Evolutionary conservation across 2,797 vertebrate species (phyloP), one percentile per base, ranked within the genome.

Genomic region (Xenentodon cancila): DNA sequence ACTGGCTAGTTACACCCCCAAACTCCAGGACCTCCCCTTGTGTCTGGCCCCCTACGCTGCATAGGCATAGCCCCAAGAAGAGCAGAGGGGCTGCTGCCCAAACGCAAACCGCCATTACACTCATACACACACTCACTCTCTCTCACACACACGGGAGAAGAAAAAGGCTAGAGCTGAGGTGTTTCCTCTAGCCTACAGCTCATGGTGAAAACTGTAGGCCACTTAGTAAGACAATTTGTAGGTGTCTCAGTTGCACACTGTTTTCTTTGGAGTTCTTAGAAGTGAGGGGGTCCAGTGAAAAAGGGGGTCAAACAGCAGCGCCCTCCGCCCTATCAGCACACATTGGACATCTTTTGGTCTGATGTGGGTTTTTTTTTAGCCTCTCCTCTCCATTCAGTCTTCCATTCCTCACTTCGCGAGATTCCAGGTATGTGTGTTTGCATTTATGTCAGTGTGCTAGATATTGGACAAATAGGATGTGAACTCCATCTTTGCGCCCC

Each of bases 1-100:
- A 99, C 79, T 99, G 97, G 80, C 96, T 97, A 87, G 97, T 96
- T 0, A 97, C 95, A 0, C 97, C 97, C 0, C 96, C 96, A 81
- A 98, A 99, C 91, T 99, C 97, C 87, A 99, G 81, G 58, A 91
- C 86, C 75, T 92, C 91, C 16, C 89, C 89, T 65, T 90, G 87
- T 74, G 90, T 89, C 5, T 91, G 89, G 73, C 91, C 85, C 77
- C 91, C 91, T 64, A 88, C 88, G 16, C 87, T 92, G 78, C 91
- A 92, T 47, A 92, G 89, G 87, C 91, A 91, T 71, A 92, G 85
- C 70, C 91, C 90, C 77, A 92, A 62, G 81, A 91, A 92, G 68
- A 92, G 86, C 76, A 91, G 80, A 53, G 90, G 90, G 90, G 90
- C 90, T 60, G 86, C 90, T 52, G 84, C 91, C 91, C 91, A 92